Base-by-base conservation (phyloP, 2,113 vertebrate species). In the Sakesphorus luctuosus region DNA sequence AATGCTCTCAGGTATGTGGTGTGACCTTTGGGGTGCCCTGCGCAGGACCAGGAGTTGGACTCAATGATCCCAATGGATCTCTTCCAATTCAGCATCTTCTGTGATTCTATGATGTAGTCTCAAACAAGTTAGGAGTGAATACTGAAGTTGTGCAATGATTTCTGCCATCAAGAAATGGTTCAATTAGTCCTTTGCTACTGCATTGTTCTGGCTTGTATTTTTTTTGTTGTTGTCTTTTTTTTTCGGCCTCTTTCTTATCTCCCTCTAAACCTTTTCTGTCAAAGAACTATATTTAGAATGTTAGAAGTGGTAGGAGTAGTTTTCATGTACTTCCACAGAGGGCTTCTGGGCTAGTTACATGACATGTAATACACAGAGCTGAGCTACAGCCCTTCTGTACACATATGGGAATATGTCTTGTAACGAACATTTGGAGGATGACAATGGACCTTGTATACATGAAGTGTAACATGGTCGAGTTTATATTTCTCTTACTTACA, bases 11-110 rank as follows among this genome's bases (percentile, higher is more conserved):
- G 55, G 11, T 7, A 83, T 20, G 15, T 0, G 3, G 46, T 61
- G 13, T 38, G 46, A 61, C 28, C 62, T 35, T 13, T 55, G 63
- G 33, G 44, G 24, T n/a, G 55, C 53, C 24, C 28, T 61, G 28
- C 24, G 53, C 46, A 75, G 38, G 52, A 29, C n/a, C 0, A 1
- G 29, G n/a, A 62, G 6, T 0, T 35, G n/a, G n/a, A 35, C 40
- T 35, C 20, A 11, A 47, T 68, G 18, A 28, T 38, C 38, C 18
- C 24, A 13, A 15, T n/a, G 63, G 13, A 35, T 35, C 62, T 20
- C 11, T 62, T 76, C 55, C 20, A 40, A 18, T 9, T 20, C 38
- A 35, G 47, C 8, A 26, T 76, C 25, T 61, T 68, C 53, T 61
- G 21, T 29, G 53, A 66, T 40, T 62, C 26, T 28, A 40, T 38